Conservation (phyloP, 2,113 vertebrate genomes). For the Castor canadensis region DNA sequence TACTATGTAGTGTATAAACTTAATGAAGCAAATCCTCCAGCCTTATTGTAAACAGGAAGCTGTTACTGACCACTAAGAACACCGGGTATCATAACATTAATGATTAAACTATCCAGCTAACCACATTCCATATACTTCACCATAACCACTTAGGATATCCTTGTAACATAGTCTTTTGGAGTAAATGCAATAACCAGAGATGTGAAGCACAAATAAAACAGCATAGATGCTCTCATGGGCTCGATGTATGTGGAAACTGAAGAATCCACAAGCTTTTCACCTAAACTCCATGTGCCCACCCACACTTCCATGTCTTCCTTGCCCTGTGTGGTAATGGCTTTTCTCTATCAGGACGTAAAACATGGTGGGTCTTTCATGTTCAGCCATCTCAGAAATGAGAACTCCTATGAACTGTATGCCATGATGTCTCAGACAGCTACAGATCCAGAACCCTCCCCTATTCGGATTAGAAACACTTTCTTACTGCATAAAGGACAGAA, state of each 20-base stretch:
- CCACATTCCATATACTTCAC: slow-evolving; percentile 33
- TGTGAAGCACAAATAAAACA: not conserved
- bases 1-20: not conserved
- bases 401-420: not conserved
- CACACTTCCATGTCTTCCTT: not conserved
- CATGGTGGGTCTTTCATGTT: accelerated
- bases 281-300: not conserved
- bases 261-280: not conserved
- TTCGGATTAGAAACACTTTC: not conserved
- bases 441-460: accelerated
- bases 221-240: not conserved
- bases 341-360: not conserved
- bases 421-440: not conserved
- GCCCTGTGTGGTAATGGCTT: not conserved
- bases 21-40: not conserved
- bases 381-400: not conserved
- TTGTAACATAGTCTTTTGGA: not conserved
- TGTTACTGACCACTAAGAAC: slow-evolving; percentile 30
- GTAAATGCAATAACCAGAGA: slow-evolving; percentile 32
- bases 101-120: slow-evolving; percentile 66
- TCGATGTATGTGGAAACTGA: too few relatives aligned
- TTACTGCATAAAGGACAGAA: not conserved
- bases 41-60: slow-evolving; percentile 59
- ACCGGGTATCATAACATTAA: slow-evolving; percentile 50
- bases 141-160: slow-evolving; percentile 12